These are phyloP conservation scores for Gobio gobio DNA, from an alignment of 2,113 vertebrate species.

Conservation along the genomic window DNA sequence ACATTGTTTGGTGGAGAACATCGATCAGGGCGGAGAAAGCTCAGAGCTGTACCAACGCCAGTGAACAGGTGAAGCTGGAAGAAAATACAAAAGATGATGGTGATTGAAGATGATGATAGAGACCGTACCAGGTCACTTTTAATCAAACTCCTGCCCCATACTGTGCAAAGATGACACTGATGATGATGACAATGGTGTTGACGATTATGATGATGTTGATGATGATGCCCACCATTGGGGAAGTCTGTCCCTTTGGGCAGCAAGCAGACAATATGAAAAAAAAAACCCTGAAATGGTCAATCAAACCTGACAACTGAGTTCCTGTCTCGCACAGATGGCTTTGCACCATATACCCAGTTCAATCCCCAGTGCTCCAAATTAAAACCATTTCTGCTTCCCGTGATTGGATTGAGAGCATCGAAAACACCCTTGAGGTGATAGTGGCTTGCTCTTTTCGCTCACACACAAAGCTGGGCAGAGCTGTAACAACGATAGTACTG, in stretches of 20 bases:
- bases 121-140: conserved; percentile 45
- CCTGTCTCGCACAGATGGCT: conserved; percentile 31
- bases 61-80: conserved; percentile 17
- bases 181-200: conserved; percentile 39
- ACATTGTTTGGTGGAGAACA: conserved; percentile 41
- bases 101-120: conserved; percentile 55
- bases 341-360: conserved; percentile 3
- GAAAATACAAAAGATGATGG: conserved; percentile 19
- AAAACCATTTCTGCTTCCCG: conserved; percentile 36
- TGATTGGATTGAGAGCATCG: conserved; percentile 35
- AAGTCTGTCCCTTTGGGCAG: conserved; percentile 37
- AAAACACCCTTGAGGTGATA: conserved; percentile 26
- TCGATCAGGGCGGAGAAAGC: conserved; percentile 38
- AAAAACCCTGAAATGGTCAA: conserved; percentile 37
- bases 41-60: conserved; percentile 4
- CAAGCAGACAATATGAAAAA: conserved; percentile 37
- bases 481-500: not conserved
- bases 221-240: conserved; percentile 47
- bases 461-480: conserved; percentile 1
- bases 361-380: conserved; percentile 44
- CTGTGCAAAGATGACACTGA: conserved; percentile 40
- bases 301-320: conserved; percentile 43
- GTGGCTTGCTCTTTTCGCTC: not conserved
- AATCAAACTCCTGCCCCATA: conserved; percentile 51
- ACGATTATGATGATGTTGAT: conserved; percentile 53